Percentiles rank a stretch among this genome's conserved stretches.
phyloP scores from a whole-genome alignment of 2,888 invertebrate species.

The Ctena decussata region DNA sequence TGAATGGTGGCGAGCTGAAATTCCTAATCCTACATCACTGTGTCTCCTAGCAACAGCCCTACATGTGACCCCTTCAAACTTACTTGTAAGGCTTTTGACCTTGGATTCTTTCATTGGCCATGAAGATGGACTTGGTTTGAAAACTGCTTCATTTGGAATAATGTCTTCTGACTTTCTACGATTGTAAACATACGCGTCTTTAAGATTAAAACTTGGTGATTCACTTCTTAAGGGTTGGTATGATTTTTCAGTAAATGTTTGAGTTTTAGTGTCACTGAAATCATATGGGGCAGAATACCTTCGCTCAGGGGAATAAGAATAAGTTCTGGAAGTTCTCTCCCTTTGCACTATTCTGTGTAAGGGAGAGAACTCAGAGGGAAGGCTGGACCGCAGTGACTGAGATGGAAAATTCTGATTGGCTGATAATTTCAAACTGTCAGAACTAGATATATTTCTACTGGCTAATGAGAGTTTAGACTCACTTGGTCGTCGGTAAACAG shows the following conservation, averaged over 20 bases:
- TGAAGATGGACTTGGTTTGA: neutral
- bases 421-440: neutral
- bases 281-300: neutral
- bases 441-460: constrained; percentile 17
- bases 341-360: constrained; percentile 19
- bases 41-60: constrained; percentile 20
- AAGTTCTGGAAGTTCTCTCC: neutral
- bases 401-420: constrained; percentile 25
- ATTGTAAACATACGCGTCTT: constrained; percentile 62
- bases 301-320: neutral
- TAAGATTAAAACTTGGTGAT: constrained; percentile 30
- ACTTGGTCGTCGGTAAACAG: constrained; percentile 82
- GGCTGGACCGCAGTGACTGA: constrained; percentile 33
- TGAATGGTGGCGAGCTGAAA: neutral
- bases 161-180: constrained; percentile 26
- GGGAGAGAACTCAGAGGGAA: constrained; percentile 39
- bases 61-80: neutral
- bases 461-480: constrained; percentile 61
- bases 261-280: neutral
- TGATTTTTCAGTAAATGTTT: neutral
- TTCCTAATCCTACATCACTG: constrained; percentile 56
- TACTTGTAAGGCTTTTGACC: neutral
- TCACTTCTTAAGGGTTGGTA: neutral
- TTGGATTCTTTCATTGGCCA: neutral
- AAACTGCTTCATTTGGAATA: neutral